Percentiles rank a stretch among this genome's conserved stretches.
Conservation (phyloP, 2,113 vertebrate species). For the Herpailurus yagouaroundi region DNA sequence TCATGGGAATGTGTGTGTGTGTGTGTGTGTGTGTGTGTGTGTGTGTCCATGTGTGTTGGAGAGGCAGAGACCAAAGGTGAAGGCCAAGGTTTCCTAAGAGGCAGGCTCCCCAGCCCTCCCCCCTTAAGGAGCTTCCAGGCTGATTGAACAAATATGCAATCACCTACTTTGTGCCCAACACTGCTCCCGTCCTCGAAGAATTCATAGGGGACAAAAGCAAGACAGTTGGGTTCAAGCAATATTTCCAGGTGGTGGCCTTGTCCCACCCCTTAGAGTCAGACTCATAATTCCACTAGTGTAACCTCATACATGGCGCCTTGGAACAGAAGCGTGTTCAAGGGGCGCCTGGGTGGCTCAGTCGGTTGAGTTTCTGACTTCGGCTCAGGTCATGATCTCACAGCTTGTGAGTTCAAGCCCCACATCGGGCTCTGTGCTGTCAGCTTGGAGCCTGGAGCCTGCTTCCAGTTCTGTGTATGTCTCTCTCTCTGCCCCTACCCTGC, state of each 20-base stretch:
- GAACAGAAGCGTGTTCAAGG: not conserved
- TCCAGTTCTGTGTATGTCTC: too few species aligned
- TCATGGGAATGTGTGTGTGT: not conserved
- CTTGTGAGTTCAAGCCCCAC: too few species aligned
- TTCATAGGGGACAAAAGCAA: not conserved
- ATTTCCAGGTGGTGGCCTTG: too few species aligned
- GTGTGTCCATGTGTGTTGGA: not conserved
- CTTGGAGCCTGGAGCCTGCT: too few species aligned
- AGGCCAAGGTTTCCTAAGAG: not conserved
- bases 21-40: not conserved
- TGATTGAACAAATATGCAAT: not conserved
- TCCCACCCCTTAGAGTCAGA: not conserved
- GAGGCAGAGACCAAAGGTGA: not conserved
- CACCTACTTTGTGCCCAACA: not conserved
- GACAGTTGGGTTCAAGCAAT: not conserved
- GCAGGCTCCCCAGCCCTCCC: not conserved
- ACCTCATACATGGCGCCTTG: rapidly evolving
- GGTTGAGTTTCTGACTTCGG: too few species aligned
- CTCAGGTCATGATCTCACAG: too few species aligned
- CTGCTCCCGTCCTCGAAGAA: not conserved
- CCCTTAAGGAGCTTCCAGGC: not conserved
- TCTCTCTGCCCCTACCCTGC: too few species aligned
- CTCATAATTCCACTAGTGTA: not conserved
- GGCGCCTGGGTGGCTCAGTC: too few species aligned
- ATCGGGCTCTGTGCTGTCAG: too few species aligned